Evolutionary conservation across 1,140 invertebrate species (phyloP).

Genomic region (Nomia melanderi): DNA sequence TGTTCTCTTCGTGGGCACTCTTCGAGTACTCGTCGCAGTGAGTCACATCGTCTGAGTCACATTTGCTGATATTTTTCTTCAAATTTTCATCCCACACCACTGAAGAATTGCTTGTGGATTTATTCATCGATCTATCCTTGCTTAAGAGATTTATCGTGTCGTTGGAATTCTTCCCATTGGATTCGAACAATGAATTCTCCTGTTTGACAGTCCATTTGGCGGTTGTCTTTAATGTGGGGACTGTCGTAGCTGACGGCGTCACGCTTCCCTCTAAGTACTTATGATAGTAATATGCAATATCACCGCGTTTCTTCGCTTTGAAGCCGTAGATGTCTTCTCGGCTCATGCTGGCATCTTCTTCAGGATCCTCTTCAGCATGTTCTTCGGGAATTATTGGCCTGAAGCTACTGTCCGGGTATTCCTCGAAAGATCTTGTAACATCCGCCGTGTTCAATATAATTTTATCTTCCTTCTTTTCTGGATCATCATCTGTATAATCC

Average conservation of each 20-base stretch:
- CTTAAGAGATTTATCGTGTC: too few species aligned
- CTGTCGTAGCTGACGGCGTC: background rate
- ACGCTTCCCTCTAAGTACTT: background rate
- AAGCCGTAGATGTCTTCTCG: background rate
- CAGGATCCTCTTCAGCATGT: too few species aligned
- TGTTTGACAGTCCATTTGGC: background rate
- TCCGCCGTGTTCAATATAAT: too few species aligned
- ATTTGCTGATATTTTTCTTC: too few species aligned
- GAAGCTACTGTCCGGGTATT: background rate
- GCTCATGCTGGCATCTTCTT: background rate
- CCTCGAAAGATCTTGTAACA: background rate
- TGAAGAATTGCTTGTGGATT: too few species aligned
- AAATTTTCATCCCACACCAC: too few species aligned
- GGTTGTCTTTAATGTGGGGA: background rate
- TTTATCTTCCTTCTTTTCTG: too few species aligned
- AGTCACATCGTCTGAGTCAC: too few species aligned
- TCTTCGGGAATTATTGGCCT: background rate
- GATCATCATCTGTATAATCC: too few species aligned
- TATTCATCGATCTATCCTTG: too few species aligned
- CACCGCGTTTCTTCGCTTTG: background rate
- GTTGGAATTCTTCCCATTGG: background rate
- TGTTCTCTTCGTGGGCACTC: too few species aligned
- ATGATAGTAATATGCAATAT: conserved; percentile 1
- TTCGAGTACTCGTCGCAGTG: too few species aligned
- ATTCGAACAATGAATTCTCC: conserved; percentile 8